Conservation (phyloP, 2,888 invertebrate genomes). For the Pyrocoelia pectoralis region DNA sequence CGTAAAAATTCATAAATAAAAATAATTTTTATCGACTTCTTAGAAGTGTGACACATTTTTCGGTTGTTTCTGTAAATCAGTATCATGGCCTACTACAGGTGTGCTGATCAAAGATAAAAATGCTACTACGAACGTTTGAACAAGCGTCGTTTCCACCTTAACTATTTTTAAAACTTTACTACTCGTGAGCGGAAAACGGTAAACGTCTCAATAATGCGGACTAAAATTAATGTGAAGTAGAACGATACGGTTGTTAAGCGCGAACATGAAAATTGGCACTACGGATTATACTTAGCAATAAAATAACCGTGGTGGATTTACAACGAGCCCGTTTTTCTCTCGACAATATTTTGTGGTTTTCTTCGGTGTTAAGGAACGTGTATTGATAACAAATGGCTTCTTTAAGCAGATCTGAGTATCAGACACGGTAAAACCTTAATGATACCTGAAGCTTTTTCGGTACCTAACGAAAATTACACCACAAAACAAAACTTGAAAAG, state of each 20-base stretch:
- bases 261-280: background rate
- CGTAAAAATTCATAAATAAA: slow-evolving; percentile 31
- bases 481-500: slow-evolving; percentile 43
- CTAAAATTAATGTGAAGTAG: background rate
- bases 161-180: background rate
- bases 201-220: background rate
- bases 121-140: slow-evolving; percentile 22
- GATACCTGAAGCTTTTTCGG: background rate
- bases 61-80: slow-evolving; percentile 40
- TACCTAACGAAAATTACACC: slow-evolving; percentile 39
- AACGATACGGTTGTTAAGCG: background rate
- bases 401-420: slow-evolving; percentile 11
- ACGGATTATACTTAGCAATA: no score
- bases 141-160: slow-evolving; percentile 18
- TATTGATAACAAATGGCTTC: slow-evolving; percentile 32
- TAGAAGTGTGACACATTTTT: slow-evolving; percentile 39
- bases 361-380: slow-evolving; percentile 24
- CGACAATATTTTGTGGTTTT: slow-evolving; percentile 30
- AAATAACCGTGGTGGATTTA: slow-evolving; percentile 19
- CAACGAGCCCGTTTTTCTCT: slow-evolving; percentile 21
- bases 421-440: background rate
- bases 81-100: slow-evolving; percentile 42
- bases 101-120: slow-evolving; percentile 42
- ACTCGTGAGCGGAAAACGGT: no score
- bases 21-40: slow-evolving; percentile 32